phyloP scores from a whole-genome alignment of 1,140 invertebrate genomes.

The Drosophila sp. region DNA sequence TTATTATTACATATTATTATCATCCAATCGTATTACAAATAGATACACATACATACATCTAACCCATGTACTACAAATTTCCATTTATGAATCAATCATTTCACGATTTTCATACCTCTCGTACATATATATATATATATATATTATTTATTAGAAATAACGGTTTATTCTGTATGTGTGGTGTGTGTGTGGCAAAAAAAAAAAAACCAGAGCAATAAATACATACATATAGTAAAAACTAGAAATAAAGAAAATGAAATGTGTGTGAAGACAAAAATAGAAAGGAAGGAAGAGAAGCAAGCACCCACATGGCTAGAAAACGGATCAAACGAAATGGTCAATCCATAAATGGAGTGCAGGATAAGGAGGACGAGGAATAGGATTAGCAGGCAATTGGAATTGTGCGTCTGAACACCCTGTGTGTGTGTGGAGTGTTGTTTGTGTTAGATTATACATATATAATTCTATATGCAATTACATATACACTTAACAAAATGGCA shows the following conservation, averaged over 20 bases:
- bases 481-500: conserved; percentile 50
- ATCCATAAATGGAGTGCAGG: neutral
- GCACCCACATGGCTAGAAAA: conserved; percentile 40
- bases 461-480: neutral
- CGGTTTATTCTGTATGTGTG: conserved; percentile 45
- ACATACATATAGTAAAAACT: conserved; percentile 51
- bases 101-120: conserved; percentile 1
- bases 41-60: conserved; percentile 6
- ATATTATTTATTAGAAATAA: conserved; percentile 33
- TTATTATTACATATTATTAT: conserved; percentile 27
- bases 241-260: conserved; percentile 45
- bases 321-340: conserved; percentile 7
- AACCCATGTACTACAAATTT: conserved; percentile 31
- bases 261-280: conserved; percentile 44
- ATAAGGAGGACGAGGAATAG: conserved; percentile 15
- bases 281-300: conserved; percentile 16
- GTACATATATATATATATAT: too few relatives aligned
- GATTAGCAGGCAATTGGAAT: conserved; percentile 19
- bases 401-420: conserved; percentile 57
- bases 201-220: conserved; percentile 51
- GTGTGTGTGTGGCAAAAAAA: conserved; percentile 26
- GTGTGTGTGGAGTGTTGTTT: neutral
- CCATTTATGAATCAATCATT: conserved; percentile 38
- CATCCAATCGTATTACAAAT: conserved; percentile 25
- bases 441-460: neutral